These are phyloP conservation scores for Hybos culiciformis DNA, from an alignment of 2,888 invertebrate species.

Conservation along the genomic window DNA sequence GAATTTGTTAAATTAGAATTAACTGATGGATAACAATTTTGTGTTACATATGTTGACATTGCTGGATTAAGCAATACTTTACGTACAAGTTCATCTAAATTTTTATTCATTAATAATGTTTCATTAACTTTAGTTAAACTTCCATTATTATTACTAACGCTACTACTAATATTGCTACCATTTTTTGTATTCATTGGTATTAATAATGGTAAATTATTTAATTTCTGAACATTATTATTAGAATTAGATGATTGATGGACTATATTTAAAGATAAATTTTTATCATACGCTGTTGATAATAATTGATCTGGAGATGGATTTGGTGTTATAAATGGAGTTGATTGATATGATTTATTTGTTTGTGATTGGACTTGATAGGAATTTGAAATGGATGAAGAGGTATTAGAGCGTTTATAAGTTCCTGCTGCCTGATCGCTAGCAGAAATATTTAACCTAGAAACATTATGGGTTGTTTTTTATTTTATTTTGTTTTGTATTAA, in stretches of 20 bases:
- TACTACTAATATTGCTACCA: background rate
- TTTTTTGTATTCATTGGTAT: too few species aligned
- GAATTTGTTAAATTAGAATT: slow-evolving; percentile 1
- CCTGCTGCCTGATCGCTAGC: slow-evolving; percentile 31
- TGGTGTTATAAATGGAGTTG: too few species aligned
- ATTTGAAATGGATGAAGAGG: slow-evolving; percentile 16
- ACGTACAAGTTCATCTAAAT: slow-evolving; percentile 21
- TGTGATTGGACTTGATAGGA: slow-evolving; percentile 19
- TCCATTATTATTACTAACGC: background rate
- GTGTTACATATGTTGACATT: slow-evolving; percentile 27
- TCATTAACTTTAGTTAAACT: background rate
- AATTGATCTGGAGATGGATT: too few species aligned
- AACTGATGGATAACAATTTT: background rate
- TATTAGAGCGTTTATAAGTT: slow-evolving; percentile 27
- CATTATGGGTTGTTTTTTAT: slow-evolving; percentile 30
- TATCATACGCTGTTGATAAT: too few species aligned
- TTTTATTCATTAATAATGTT: background rate
- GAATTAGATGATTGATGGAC: too few species aligned
- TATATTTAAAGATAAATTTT: too few species aligned
- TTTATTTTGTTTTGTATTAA: slow-evolving; percentile 7
- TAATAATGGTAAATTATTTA: background rate
- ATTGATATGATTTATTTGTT: slow-evolving; percentile 23
- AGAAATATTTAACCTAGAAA: slow-evolving; percentile 37
- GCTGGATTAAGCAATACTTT: slow-evolving; percentile 32
- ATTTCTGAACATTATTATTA: too few species aligned